Conservation (phyloP, 2,797 vertebrate species). For the Gambelia wislizenii region DNA sequence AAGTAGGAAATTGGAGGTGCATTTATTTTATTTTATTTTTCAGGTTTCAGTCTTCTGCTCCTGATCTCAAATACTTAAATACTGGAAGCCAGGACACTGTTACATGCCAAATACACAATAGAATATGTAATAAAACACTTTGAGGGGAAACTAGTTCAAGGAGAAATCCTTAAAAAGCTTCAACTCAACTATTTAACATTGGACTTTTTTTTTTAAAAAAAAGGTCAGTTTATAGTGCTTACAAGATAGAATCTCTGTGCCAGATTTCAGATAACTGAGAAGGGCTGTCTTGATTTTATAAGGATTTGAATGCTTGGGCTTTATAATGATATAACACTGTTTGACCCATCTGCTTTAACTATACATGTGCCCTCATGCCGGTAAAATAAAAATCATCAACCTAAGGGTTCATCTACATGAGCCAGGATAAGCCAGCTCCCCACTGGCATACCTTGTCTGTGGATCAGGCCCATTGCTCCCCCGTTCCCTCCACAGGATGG, state of each 20-base stretch:
- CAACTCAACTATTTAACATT: background rate
- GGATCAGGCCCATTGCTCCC: too few species aligned
- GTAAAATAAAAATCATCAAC: background rate
- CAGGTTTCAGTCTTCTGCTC: background rate
- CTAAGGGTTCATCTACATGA: too few species aligned
- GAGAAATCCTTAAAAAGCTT: background rate
- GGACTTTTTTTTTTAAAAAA: background rate
- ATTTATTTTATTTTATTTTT: background rate
- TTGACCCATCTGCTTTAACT: background rate
- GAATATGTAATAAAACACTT: conserved; percentile 9
- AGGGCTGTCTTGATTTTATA: background rate
- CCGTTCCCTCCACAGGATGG: too few species aligned
- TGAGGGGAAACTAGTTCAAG: background rate
- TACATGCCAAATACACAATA: background rate
- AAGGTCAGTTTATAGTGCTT: too few species aligned
- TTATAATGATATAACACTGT: background rate
- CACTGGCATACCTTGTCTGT: too few species aligned
- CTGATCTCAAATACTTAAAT: conserved; percentile 1
- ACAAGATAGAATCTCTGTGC: background rate
- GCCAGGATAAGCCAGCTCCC: too few species aligned
- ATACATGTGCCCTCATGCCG: background rate
- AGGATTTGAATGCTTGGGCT: background rate
- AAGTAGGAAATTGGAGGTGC: background rate
- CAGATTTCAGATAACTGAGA: background rate
- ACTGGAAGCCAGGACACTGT: background rate